These are phyloP conservation scores for Gila orcuttii DNA, from an alignment of 2,113 vertebrate genomes.

Conservation along the genomic window DNA sequence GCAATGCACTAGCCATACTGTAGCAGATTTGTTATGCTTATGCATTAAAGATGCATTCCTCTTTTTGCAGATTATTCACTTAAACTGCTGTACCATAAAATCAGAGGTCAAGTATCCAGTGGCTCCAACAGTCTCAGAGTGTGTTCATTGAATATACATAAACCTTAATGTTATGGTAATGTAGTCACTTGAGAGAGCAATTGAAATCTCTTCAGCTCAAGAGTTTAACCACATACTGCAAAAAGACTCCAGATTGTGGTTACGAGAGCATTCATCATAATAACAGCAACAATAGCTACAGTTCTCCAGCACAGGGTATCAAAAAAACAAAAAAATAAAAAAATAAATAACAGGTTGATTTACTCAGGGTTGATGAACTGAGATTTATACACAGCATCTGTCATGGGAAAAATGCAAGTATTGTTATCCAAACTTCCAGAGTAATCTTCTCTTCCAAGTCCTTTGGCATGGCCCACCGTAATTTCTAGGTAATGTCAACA, in stretches of 20 bases:
- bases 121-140: not conserved
- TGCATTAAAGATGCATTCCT: not conserved
- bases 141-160: slow-evolving; percentile 43
- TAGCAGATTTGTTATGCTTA: not conserved
- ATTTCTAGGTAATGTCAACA: not conserved
- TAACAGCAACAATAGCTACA: slow-evolving; percentile 19
- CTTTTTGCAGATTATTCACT: slow-evolving; percentile 21
- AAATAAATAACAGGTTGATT: no score
- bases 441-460: not conserved
- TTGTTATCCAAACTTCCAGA: slow-evolving; percentile 19
- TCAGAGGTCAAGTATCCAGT: slow-evolving; percentile 38
- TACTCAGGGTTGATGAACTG: no score
- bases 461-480: not conserved
- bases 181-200: slow-evolving; percentile 31
- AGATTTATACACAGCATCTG: not conserved
- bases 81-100: slow-evolving; percentile 14
- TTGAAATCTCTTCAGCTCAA: slow-evolving; percentile 32
- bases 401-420: not conserved
- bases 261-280: slow-evolving; percentile 29
- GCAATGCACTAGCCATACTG: not conserved
- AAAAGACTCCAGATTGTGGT: slow-evolving; percentile 28
- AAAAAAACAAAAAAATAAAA: no score
- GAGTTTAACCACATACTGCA: slow-evolving; percentile 24
- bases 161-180: slow-evolving; percentile 46
- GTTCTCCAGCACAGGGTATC: not conserved